These are phyloP conservation scores for Pluvialis apricaria DNA, from an alignment of 2,113 vertebrate genomes.

Conservation along the genomic window DNA sequence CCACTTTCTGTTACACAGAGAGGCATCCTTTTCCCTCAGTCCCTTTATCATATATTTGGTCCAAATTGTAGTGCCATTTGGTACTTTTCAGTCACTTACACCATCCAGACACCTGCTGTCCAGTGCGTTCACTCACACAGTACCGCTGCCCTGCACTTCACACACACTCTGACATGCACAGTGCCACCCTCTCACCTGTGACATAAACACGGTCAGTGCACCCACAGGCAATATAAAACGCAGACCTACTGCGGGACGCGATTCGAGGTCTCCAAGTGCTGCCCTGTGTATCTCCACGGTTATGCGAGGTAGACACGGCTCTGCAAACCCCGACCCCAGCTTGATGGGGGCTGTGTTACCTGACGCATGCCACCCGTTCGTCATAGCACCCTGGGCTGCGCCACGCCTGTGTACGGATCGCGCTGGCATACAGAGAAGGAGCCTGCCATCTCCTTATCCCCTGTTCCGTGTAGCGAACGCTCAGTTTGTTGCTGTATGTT, in stretches of 20 bases:
- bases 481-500: conserved; percentile 52
- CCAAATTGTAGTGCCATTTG: neutral
- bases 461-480: neutral
- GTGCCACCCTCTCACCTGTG: neutral
- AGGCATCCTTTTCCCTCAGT: neutral
- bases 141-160: neutral
- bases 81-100: neutral
- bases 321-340: neutral
- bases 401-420: neutral
- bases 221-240: accelerated
- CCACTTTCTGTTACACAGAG: neutral
- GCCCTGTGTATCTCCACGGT: accelerated
- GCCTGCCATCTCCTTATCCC: neutral
- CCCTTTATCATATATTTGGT: neutral
- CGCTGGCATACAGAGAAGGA: neutral
- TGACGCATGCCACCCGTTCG: accelerated
- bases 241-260: accelerated
- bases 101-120: neutral
- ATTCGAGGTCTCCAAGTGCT: neutral
- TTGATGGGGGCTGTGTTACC: neutral
- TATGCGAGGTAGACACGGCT: neutral
- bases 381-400: neutral
- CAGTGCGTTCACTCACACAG: neutral
- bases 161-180: neutral
- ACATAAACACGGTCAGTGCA: neutral